phyloP scores from a whole-genome alignment of 2,113 vertebrate species.

The Vidua chalybeata region DNA sequence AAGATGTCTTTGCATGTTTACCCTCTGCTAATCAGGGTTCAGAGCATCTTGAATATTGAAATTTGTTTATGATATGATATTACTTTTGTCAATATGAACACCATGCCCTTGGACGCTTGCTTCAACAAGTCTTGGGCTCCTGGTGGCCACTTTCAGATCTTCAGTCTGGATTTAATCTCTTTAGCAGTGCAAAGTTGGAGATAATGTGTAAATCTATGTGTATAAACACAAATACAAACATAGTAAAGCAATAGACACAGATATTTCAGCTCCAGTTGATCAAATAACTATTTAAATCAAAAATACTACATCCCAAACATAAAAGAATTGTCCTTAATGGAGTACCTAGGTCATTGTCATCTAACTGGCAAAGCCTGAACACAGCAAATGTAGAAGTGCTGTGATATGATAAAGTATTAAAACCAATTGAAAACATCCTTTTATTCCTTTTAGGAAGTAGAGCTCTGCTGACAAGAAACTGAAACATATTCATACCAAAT shows the following conservation, averaged over 20 bases:
- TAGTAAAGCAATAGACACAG: background rate
- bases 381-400: background rate
- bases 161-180: background rate
- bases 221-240: background rate
- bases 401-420: background rate
- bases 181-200: background rate
- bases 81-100: background rate
- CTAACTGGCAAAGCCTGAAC: background rate
- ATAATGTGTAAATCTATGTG: background rate
- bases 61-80: background rate
- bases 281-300: background rate
- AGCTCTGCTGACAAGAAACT: background rate
- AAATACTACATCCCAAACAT: background rate
- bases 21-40: background rate
- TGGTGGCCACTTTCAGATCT: background rate
- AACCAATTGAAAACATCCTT: background rate
- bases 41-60: background rate
- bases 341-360: background rate
- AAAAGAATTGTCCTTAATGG: background rate
- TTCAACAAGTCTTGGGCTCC: background rate
- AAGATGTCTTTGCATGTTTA: background rate
- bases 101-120: background rate
- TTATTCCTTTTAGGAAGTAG: background rate
- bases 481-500: background rate
- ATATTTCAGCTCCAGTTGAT: background rate